Conservation (phyloP, 2,888 invertebrate species). For the Himalopsyche kuldschensis region DNA sequence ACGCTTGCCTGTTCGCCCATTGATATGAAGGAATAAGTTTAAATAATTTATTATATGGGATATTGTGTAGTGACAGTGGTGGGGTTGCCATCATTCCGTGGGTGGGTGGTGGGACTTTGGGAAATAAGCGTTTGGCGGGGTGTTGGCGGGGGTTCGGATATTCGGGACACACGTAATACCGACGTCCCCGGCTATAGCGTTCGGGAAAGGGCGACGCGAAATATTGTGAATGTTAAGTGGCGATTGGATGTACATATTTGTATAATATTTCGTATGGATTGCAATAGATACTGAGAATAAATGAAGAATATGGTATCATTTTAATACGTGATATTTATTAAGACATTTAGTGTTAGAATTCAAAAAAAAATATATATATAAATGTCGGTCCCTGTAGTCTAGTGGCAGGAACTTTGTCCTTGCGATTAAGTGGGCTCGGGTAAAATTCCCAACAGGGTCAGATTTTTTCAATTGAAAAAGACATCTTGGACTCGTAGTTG, state of each 20-base stretch:
- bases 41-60: constrained; percentile 39
- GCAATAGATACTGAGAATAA: too few species aligned
- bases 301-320: too few species aligned
- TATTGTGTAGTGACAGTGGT: constrained; percentile 38
- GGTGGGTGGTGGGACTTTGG: neutral
- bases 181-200: neutral
- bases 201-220: neutral
- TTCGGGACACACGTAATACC: neutral
- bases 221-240: neutral
- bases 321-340: too few species aligned
- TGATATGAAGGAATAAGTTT: constrained; percentile 40
- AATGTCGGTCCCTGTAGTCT: too few species aligned
- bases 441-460: too few species aligned
- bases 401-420: too few species aligned
- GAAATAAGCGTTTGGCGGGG: neutral
- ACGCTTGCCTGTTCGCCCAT: constrained; percentile 27
- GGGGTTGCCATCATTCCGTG: constrained; percentile 21
- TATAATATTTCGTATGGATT: neutral
- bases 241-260: neutral
- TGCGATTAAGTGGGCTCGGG: too few species aligned
- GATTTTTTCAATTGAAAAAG: too few species aligned
- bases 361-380: too few species aligned
- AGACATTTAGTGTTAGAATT: too few species aligned
- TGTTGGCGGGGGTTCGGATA: neutral
- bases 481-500: too few species aligned